These are phyloP conservation scores for Deilephila elpenor DNA, from an alignment of 2,888 invertebrate species.

Conservation along the genomic window DNA sequence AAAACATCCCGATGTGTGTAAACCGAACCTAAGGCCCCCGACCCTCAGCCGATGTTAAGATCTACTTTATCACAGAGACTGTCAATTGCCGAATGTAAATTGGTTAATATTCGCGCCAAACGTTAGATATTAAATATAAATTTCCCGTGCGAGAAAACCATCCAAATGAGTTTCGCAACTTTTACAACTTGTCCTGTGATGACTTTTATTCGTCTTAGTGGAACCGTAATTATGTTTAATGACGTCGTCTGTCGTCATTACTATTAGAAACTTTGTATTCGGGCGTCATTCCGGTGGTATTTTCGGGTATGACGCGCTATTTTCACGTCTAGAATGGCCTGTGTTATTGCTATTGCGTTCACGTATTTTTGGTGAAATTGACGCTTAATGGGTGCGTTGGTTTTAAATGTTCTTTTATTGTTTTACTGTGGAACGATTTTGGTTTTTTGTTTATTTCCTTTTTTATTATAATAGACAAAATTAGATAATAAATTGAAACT, in stretches of 20 bases:
- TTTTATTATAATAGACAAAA: not conserved
- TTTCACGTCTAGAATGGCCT: constrained; percentile 37
- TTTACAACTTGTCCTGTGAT: constrained; percentile 58
- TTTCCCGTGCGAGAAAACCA: constrained; percentile 40
- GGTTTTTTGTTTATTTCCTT: not conserved
- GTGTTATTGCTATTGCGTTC: constrained; percentile 26
- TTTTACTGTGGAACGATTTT: not conserved
- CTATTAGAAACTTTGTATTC: constrained; percentile 67
- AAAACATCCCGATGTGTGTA: too few relatives aligned
- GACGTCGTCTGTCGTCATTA: constrained; percentile 67
- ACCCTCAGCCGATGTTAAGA: too few relatives aligned
- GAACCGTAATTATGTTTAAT: constrained; percentile 73
- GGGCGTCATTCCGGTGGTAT: constrained; percentile 34
- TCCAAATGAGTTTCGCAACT: constrained; percentile 69
- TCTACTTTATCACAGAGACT: too few relatives aligned
- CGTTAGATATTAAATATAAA: constrained; percentile 37
- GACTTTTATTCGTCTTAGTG: constrained; percentile 54
- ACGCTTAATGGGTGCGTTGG: constrained; percentile 4
- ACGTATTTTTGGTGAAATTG: constrained; percentile 10
- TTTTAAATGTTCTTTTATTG: not conserved
- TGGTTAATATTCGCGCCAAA: constrained; percentile 2
- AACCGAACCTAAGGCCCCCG: too few relatives aligned
- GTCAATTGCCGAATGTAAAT: not conserved
- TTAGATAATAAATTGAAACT: too few relatives aligned
- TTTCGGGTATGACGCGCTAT: constrained; percentile 26